Percentiles rank a stretch among this genome's conserved stretches.
These are phyloP conservation scores for Cochlearius cochlearius DNA, from an alignment of 2,113 vertebrate species.

Conservation along the genomic window DNA sequence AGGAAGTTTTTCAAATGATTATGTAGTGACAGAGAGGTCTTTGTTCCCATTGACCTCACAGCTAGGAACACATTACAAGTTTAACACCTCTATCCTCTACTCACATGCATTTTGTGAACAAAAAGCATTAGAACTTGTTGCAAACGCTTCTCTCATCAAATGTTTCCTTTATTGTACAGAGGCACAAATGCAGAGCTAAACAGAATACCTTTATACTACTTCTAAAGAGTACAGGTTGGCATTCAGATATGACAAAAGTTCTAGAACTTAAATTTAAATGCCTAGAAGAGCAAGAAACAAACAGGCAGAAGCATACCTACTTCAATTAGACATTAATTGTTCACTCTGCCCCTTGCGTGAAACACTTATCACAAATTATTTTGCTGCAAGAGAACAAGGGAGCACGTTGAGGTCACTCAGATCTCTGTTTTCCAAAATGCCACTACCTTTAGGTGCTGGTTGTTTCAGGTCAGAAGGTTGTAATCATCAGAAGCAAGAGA, in stretches of 20 bases:
- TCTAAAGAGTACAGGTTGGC: not conserved
- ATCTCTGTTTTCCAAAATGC: not conserved
- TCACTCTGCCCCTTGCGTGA: rapidly evolving
- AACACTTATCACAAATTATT: not conserved
- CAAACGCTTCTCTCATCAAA: not conserved
- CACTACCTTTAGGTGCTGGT: not conserved
- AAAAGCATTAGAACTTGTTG: not conserved
- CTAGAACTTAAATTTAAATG: not conserved
- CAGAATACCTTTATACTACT: not conserved
- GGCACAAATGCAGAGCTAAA: not conserved
- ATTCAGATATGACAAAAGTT: not conserved
- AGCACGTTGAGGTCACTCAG: rapidly evolving
- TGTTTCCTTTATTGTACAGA: not conserved
- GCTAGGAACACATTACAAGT: not conserved
- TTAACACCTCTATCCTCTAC: not conserved
- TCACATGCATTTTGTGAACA: not conserved
- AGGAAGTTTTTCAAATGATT: not conserved
- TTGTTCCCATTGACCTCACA: not conserved
- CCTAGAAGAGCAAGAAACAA: not conserved
- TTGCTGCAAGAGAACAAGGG: not conserved
- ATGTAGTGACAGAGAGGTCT: not conserved
- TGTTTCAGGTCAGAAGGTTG: not conserved
- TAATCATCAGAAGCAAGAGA: not conserved
- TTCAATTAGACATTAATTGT: not conserved
- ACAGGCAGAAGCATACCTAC: not conserved